Percentiles rank a stretch among this genome's conserved stretches.
These are phyloP conservation scores for Chloroclysta siterata DNA, from an alignment of 2,888 invertebrate genomes.

Conservation along the genomic window DNA sequence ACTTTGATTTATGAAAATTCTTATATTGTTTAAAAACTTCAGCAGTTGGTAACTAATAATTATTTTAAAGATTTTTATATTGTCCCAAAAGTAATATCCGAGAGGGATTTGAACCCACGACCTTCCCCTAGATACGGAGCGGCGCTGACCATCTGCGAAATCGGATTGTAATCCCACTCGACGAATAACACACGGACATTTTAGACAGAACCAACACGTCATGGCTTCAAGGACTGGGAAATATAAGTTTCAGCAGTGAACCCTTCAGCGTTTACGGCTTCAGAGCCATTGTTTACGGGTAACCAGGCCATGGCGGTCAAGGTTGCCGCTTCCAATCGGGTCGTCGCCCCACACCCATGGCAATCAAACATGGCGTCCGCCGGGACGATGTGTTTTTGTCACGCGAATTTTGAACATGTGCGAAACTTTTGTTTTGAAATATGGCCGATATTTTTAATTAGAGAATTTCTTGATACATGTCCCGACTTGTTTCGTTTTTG, in stretches of 20 bases:
- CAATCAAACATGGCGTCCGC: slow-evolving; percentile 46
- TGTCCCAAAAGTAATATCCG: too few species aligned
- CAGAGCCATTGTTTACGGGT: slow-evolving; percentile 42
- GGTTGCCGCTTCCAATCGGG: slow-evolving; percentile 74
- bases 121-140: too few species aligned
- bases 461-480: slow-evolving; percentile 37
- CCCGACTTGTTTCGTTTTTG: slow-evolving; percentile 32
- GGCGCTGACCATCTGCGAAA: too few species aligned
- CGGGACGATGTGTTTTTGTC: slow-evolving; percentile 58
- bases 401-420: slow-evolving; percentile 65
- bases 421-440: slow-evolving; percentile 48
- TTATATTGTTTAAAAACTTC: too few species aligned
- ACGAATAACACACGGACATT: too few species aligned
- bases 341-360: slow-evolving; percentile 54
- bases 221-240: background rate
- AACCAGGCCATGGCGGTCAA: slow-evolving; percentile 70
- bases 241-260: slow-evolving; percentile 11
- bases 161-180: too few species aligned
- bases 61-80: too few species aligned
- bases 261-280: slow-evolving; percentile 5
- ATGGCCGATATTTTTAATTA: slow-evolving; percentile 51
- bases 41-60: too few species aligned
- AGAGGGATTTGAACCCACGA: too few species aligned
- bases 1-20: too few species aligned
- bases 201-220: too few species aligned